A percentile compares a stretch with the other conserved stretches of the same genome.
phyloP scores from a whole-genome alignment of 2,888 invertebrate genomes.

The Himalopsyche kuldschensis region DNA sequence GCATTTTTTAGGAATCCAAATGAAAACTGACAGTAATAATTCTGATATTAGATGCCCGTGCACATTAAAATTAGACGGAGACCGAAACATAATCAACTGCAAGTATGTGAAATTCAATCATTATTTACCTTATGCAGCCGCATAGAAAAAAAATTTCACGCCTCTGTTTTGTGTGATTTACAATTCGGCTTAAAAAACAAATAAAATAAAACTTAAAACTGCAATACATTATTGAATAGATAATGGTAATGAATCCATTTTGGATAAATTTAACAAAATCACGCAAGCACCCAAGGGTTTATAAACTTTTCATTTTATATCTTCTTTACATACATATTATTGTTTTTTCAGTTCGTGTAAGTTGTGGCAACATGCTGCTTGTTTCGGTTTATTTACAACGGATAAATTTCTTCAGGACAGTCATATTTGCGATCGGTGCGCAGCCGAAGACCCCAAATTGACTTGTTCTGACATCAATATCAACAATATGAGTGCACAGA shows the following conservation, averaged over 20 bases:
- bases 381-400: conserved; percentile 15
- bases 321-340: too few relatives aligned
- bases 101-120: background rate
- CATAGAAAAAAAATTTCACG: too few relatives aligned
- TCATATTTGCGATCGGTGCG: conserved; percentile 19
- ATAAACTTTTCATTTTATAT: too few relatives aligned
- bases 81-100: background rate
- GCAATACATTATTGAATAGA: too few relatives aligned
- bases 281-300: too few relatives aligned
- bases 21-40: background rate
- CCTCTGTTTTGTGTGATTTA: too few relatives aligned
- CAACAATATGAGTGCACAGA: background rate
- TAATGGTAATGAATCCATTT: too few relatives aligned
- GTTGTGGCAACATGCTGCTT: conserved; percentile 11
- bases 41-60: background rate
- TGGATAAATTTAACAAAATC: too few relatives aligned
- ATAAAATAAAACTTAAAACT: too few relatives aligned
- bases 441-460: background rate
- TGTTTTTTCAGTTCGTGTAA: conserved; percentile 13
- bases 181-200: too few relatives aligned
- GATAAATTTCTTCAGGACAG: background rate
- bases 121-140: too few relatives aligned
- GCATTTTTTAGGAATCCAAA: background rate
- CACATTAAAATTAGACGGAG: background rate
- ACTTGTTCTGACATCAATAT: conserved; percentile 4